Conservation (phyloP, 2,797 vertebrate genomes). For the Leucoraja ocellata region DNA sequence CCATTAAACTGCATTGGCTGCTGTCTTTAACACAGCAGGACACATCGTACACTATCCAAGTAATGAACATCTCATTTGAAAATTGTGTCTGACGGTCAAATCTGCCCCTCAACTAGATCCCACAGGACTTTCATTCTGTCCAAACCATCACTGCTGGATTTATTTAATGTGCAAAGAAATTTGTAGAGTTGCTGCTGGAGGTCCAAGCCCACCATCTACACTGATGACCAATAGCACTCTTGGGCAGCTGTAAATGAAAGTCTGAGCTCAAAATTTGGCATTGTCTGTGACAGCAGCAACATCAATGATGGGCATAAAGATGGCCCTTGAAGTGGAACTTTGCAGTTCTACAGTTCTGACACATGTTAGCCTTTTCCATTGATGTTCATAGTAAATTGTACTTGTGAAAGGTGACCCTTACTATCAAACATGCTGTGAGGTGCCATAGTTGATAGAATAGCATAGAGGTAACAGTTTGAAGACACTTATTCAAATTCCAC, state of each 20-base stretch:
- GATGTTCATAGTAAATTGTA: not conserved
- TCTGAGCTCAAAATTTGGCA: not conserved
- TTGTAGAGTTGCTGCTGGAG: not conserved
- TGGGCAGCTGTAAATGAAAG: not conserved
- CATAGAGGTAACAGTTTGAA: too few relatives aligned
- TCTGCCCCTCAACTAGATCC: not conserved
- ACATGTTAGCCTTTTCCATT: not conserved
- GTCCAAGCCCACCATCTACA: not conserved
- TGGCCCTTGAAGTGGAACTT: not conserved
- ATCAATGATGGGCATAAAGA: not conserved
- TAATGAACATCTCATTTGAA: not conserved
- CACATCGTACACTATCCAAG: not conserved
- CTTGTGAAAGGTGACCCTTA: not conserved
- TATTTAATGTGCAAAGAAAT: not conserved
- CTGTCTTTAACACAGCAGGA: not conserved
- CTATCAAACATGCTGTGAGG: not conserved
- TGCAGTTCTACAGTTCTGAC: not conserved
- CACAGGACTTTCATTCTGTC: not conserved
- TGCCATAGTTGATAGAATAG: not conserved
- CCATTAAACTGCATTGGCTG: not conserved
- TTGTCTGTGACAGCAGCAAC: not conserved
- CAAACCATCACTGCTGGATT: not conserved
- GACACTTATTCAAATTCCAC: too few relatives aligned
- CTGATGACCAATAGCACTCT: not conserved
- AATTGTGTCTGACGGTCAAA: not conserved